These are phyloP conservation scores for Pantelozetes paolii DNA, from an alignment of 2,888 invertebrate species.

Conservation along the genomic window DNA sequence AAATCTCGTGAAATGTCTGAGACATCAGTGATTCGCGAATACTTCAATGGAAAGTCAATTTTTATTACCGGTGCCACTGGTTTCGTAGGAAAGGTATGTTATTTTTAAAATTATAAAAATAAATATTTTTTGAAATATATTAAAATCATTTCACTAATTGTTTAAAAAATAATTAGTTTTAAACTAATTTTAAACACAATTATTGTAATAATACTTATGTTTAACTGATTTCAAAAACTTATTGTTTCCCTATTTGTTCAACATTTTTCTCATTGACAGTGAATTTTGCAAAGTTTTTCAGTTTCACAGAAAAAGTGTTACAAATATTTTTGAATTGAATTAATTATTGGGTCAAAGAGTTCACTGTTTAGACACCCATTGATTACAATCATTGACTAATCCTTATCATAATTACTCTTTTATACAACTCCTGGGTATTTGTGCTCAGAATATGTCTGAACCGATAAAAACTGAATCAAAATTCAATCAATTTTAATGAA, in stretches of 20 bases:
- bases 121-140: not conserved
- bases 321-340: not conserved
- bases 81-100: conserved; percentile 35
- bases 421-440: too few species aligned
- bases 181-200: too few species aligned
- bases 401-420: not conserved
- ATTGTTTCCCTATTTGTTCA: too few species aligned
- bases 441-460: too few species aligned
- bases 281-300: not conserved
- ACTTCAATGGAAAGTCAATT: conserved; percentile 22
- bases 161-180: too few species aligned
- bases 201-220: too few species aligned
- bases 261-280: not conserved
- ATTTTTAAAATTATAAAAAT: not conserved
- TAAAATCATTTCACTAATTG: not conserved
- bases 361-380: not conserved
- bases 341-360: not conserved
- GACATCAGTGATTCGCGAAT: conserved; percentile 30
- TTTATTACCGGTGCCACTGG: conserved; percentile 39
- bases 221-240: too few species aligned
- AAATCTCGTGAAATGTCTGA: not conserved
- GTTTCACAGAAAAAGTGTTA: not conserved
- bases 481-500: too few species aligned
- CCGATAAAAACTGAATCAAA: too few species aligned
- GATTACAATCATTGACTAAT: not conserved